Conservation (phyloP, 1,140 invertebrate genomes). For the Ceratitis capitata region DNA sequence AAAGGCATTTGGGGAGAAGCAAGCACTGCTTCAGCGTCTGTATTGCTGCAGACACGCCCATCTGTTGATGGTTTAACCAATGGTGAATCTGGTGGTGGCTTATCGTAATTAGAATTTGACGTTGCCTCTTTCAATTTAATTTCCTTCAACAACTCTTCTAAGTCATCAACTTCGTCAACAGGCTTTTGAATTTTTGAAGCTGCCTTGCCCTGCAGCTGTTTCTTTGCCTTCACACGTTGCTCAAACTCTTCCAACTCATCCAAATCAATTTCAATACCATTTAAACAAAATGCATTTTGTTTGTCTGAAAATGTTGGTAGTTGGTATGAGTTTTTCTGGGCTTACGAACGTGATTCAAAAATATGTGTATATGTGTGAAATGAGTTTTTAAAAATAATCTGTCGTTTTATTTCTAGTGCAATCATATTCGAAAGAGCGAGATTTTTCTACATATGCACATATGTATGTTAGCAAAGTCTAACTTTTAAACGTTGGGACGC, state of each 20-base stretch:
- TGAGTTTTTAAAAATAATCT: too few species aligned
- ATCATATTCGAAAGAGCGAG: too few species aligned
- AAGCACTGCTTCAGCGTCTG: background rate
- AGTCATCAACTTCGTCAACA: conserved; percentile 55
- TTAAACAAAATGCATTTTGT: conserved; percentile 62
- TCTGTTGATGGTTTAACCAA: background rate
- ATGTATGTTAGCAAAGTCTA: too few species aligned
- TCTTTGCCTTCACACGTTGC: conserved; percentile 59
- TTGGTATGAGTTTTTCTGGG: background rate
- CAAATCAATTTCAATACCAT: conserved; percentile 66
- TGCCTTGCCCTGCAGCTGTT: conserved; percentile 41
- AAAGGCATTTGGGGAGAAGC: conserved; percentile 49
- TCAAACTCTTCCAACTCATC: conserved; percentile 62
- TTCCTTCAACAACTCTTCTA: conserved; percentile 63
- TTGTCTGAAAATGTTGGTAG: conserved; percentile 57
- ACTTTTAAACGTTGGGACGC: too few species aligned
- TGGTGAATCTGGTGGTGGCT: background rate
- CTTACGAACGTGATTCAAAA: too few species aligned
- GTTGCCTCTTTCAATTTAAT: conserved; percentile 54
- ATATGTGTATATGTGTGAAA: too few species aligned
- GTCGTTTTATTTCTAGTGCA: too few species aligned
- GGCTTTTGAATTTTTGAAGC: background rate
- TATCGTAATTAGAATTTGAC: background rate
- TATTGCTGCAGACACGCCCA: background rate
- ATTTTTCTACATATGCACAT: too few species aligned